These are phyloP conservation scores for Plecotus auritus DNA, from an alignment of 2,113 vertebrate genomes.

Conservation along the genomic window DNA sequence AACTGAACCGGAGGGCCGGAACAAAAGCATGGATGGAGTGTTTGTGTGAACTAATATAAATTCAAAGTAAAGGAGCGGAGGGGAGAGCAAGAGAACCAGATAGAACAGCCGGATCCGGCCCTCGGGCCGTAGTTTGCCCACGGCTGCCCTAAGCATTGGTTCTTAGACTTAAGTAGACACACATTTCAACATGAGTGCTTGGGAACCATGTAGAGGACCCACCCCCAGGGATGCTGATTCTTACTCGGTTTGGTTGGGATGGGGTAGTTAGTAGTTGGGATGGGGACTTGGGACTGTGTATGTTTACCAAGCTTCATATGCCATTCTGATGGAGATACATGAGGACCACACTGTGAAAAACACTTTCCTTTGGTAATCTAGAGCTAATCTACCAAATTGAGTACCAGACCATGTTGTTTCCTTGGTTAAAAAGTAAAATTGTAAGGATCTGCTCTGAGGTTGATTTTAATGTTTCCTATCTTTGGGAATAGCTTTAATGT, in stretches of 20 bases:
- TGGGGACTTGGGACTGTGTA: neutral
- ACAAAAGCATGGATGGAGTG: no score
- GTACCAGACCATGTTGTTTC: neutral
- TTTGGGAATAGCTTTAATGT: neutral
- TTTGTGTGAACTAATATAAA: no score
- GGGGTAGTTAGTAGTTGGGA: neutral
- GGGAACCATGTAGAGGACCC: neutral
- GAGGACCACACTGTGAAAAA: neutral
- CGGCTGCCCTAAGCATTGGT: neutral
- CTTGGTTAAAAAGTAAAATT: neutral
- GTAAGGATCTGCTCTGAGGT: neutral
- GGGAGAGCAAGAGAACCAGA: no score
- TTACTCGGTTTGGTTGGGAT: neutral
- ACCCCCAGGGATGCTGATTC: neutral
- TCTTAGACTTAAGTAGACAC: neutral
- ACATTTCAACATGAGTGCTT: neutral
- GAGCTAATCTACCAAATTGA: neutral
- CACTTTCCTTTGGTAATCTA: neutral
- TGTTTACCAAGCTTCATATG: neutral
- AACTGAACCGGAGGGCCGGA: no score
- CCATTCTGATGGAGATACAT: neutral
- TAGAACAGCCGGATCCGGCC: no score
- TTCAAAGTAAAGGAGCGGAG: no score
- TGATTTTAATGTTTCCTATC: neutral
- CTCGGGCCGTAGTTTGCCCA: no score